These are phyloP conservation scores for Platycnemis pennipes DNA, from an alignment of 2,888 invertebrate species.

Conservation along the genomic window DNA sequence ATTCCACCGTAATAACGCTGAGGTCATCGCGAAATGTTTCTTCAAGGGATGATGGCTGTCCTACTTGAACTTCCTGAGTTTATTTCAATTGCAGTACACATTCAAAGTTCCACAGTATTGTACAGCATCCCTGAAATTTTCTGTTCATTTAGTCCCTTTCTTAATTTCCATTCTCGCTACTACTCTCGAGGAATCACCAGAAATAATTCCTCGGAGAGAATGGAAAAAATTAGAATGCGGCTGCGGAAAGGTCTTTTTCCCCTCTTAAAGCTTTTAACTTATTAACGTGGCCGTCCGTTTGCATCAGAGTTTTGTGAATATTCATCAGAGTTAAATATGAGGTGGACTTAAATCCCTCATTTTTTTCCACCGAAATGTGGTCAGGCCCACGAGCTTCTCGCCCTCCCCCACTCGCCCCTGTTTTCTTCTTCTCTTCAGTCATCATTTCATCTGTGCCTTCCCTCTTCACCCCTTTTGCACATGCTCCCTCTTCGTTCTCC, in stretches of 20 bases:
- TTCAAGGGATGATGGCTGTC: too few species aligned
- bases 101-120: too few species aligned
- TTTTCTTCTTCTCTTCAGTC: not conserved
- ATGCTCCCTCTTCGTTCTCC: not conserved
- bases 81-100: too few species aligned
- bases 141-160: not conserved
- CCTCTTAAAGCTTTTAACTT: constrained; percentile 9
- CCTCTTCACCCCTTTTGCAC: not conserved
- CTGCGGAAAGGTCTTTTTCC: not conserved
- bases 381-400: not conserved
- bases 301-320: constrained; percentile 19
- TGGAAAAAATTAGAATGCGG: not conserved
- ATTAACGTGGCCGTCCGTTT: constrained; percentile 15
- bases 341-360: constrained; percentile 17
- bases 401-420: not conserved
- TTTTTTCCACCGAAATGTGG: not conserved
- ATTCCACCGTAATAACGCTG: too few species aligned
- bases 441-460: not conserved
- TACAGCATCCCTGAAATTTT: too few species aligned
- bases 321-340: constrained; percentile 30
- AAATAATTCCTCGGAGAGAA: not conserved
- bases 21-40: too few species aligned
- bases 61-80: too few species aligned
- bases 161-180: not conserved
- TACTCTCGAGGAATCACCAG: not conserved